These are phyloP conservation scores for Uloborus diversus DNA, from an alignment of 1,140 invertebrate genomes.

Conservation along the genomic window DNA sequence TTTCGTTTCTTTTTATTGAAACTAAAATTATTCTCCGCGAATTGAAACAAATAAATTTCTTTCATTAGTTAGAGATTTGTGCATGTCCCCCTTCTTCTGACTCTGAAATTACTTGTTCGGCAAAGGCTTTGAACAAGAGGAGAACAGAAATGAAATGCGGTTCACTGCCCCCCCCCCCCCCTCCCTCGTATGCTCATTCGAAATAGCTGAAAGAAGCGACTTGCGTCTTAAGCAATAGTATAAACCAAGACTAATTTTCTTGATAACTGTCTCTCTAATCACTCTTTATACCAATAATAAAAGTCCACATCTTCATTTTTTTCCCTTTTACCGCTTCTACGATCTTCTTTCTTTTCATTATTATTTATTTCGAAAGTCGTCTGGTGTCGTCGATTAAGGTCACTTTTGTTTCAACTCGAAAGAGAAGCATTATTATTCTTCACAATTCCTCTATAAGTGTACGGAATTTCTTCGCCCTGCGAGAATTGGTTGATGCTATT, in stretches of 20 bases:
- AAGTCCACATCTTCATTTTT: not conserved
- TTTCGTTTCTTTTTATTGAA: too few species aligned
- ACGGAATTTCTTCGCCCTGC: too few species aligned
- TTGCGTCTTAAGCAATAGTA: not conserved
- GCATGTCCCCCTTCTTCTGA: not conserved
- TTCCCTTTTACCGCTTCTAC: not conserved
- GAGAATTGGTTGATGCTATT: too few species aligned
- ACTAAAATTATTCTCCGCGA: too few species aligned
- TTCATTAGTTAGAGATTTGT: too few species aligned
- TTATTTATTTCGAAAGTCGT: not conserved
- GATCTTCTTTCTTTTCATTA: not conserved
- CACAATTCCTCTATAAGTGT: too few species aligned
- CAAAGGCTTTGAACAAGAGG: too few species aligned
- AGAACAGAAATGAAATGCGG: too few species aligned
- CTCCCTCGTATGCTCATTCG: not conserved
- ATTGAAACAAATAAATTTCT: too few species aligned
- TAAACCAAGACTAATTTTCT: slow-evolving; percentile 30
- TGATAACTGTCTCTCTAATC: slow-evolving; percentile 24
- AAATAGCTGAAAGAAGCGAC: not conserved
- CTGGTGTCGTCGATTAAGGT: too few species aligned
- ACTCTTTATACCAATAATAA: slow-evolving; percentile 13
- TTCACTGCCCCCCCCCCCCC: not conserved
- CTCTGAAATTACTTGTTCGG: not conserved
- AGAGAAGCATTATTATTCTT: too few species aligned
- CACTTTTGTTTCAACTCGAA: too few species aligned